Evolutionary conservation across 2,888 invertebrate species (phyloP), one percentile per base, ranked within the genome.

Genomic region (Tenthredo mesomela): DNA sequence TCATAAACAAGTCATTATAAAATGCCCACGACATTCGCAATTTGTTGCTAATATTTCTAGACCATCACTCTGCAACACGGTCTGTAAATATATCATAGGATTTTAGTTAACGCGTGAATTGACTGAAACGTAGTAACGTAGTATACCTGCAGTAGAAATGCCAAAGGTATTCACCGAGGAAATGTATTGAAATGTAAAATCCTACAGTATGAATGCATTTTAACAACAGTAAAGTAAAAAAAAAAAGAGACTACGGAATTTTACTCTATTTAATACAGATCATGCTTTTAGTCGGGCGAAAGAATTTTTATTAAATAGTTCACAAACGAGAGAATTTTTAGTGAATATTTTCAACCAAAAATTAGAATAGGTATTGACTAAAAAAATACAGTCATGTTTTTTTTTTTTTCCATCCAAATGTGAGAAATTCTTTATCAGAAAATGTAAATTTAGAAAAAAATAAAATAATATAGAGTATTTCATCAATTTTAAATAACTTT

Each of bases 1-100:
- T 37, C 50, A 77, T 77, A 77, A 77, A 77, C 37, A 54, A 77
- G 77, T 21, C 54, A 21, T 77, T 54, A 54, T 77, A 58, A 54
- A 10, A 78, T 58, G 58, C 54, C 43, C 54, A 58, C 54, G 78
- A 78, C 78, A 58, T 54, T 58, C 37, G 58, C 58, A 54, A 58
- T 78, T 78, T 33, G 78, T 78, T 78, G 54, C 7, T 58, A 58
- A 18, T 33, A 37, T 21, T 78, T 78, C 77, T 33, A 54, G 54
- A 77, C 47, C 73, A 73, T 43, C 73, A 73, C 25, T 40, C 25
- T n/a, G 18, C 15, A 15, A 33, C 12, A 29, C 43, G 6, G 6
- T 70, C n/a, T n/a, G 33, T 37, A 29, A 18, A 37, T 37, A 37
- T n/a, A n/a, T 70, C n/a, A 29, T 29, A 29, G 29, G 37, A 70